A percentile compares a stretch with the other conserved stretches of the same genome.
Evolutionary conservation across 2,888 invertebrate genomes (phyloP).

Genomic region (Hydroisotoma schaefferi): DNA sequence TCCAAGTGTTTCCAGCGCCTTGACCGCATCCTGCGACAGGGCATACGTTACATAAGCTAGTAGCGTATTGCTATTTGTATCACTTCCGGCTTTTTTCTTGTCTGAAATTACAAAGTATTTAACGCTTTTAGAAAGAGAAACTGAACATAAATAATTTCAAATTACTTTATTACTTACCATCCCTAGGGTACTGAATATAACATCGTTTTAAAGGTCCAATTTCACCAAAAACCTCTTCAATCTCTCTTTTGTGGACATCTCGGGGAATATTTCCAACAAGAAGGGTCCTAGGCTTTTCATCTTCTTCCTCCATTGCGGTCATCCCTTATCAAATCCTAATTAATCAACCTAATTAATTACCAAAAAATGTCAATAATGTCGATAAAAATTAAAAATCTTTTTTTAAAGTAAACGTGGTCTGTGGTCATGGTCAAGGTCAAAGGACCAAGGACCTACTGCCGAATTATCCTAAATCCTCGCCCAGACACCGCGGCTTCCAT

Average conservation of each 20-base stretch:
- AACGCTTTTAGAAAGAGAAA: too few relatives aligned
- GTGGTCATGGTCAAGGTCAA: too few relatives aligned
- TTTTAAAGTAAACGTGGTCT: too few relatives aligned
- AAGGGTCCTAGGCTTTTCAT: conserved; percentile 43
- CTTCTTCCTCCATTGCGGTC: conserved; percentile 34
- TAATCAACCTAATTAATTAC: too few relatives aligned
- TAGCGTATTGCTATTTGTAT: conserved; percentile 13
- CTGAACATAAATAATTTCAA: background rate
- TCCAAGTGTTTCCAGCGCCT: conserved; percentile 36
- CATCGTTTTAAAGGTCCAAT: conserved; percentile 44
- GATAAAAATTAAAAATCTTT: too few relatives aligned
- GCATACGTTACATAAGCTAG: conserved; percentile 46
- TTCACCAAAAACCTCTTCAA: conserved; percentile 46
- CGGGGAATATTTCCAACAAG: conserved; percentile 46
- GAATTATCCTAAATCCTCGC: too few relatives aligned
- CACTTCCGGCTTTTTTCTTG: conserved; percentile 21
- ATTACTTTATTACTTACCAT: conserved; percentile 16
- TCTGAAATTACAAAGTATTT: conserved; percentile 9
- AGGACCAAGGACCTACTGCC: too few relatives aligned
- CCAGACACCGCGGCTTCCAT: too few relatives aligned
- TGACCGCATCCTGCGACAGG: conserved; percentile 37
- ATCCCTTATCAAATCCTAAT: too few relatives aligned
- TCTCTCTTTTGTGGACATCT: conserved; percentile 34
- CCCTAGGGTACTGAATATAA: conserved; percentile 43
- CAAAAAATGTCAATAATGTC: too few relatives aligned